phyloP scores from a whole-genome alignment of 2,797 vertebrate species.

The Rhinatrema bivittatum region DNA sequence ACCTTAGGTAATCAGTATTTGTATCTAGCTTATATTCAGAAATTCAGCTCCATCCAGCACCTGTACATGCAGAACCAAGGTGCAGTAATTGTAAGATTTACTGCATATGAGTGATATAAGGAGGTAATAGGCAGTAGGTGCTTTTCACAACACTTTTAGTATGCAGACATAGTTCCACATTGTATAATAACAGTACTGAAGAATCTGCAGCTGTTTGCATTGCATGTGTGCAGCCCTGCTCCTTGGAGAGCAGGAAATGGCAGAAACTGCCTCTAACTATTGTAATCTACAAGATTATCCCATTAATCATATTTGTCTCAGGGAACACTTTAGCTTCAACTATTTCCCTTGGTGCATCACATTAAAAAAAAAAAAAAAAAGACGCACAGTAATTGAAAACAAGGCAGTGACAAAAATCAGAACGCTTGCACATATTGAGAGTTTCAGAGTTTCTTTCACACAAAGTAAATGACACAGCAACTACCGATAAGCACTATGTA shows the following conservation, averaged over 20 bases:
- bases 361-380: conserved; percentile 17
- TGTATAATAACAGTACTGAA: conserved; percentile 29
- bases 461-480: not conserved
- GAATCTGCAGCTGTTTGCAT: conserved; percentile 45
- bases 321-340: conserved; percentile 32
- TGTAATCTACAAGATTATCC: conserved; percentile 43
- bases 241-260: conserved; percentile 34
- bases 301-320: conserved; percentile 45
- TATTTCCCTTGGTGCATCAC: conserved; percentile 29
- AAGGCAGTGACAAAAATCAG: conserved; percentile 31
- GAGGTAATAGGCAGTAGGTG: conserved; percentile 16
- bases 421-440: conserved; percentile 14
- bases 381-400: conserved; percentile 34
- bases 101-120: not conserved
- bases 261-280: conserved; percentile 44
- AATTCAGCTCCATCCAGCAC: no score
- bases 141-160: conserved; percentile 14
- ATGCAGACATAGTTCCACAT: not conserved
- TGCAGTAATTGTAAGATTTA: not conserved
- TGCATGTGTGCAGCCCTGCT: conserved; percentile 21
- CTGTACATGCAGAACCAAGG: no score
- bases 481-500: not conserved
- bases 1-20: no score
- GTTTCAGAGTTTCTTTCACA: conserved; percentile 7
- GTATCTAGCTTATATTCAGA: no score